Percentiles rank a stretch among this genome's conserved stretches.
phyloP scores from a whole-genome alignment of 1,140 invertebrate genomes.

The Phthorimaea operculella region DNA sequence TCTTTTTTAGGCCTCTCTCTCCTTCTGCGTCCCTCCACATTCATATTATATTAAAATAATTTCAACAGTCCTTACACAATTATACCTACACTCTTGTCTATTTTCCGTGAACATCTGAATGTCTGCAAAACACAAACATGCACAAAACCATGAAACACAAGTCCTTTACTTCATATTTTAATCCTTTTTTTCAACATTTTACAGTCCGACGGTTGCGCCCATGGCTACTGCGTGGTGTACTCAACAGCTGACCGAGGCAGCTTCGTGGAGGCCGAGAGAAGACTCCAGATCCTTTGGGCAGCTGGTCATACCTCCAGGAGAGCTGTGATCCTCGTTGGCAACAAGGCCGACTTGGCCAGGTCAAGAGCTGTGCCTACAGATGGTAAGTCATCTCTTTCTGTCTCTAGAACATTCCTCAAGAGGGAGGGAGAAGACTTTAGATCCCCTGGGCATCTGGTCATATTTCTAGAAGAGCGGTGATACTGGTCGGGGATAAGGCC shows the following conservation, averaged over 20 bases:
- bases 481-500: slow-evolving; percentile 95
- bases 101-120: too few relatives aligned
- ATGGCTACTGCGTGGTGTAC: slow-evolving; percentile 94
- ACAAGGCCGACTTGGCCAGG: slow-evolving; percentile 94
- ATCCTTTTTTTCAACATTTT: background rate
- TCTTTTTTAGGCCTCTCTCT: too few relatives aligned
- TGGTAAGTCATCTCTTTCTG: too few relatives aligned
- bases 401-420: too few relatives aligned
- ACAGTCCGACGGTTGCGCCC: slow-evolving; percentile 72
- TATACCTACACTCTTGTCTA: too few relatives aligned
- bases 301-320: slow-evolving; percentile 80
- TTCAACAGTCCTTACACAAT: too few relatives aligned
- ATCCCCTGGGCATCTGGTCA: slow-evolving; percentile 83
- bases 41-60: too few relatives aligned
- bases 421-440: slow-evolving; percentile 83
- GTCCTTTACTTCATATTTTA: too few relatives aligned
- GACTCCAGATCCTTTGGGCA: slow-evolving; percentile 83
- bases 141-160: too few relatives aligned
- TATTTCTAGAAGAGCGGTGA: slow-evolving; percentile 84
- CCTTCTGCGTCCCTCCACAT: too few relatives aligned
- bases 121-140: too few relatives aligned
- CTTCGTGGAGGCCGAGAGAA: slow-evolving; percentile 80
- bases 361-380: slow-evolving; percentile 85
- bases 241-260: slow-evolving; percentile 86
- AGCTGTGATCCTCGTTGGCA: slow-evolving; percentile 94